Evolutionary conservation across 2,113 vertebrate genomes (phyloP).

Genomic region (Raja brachyura): DNA sequence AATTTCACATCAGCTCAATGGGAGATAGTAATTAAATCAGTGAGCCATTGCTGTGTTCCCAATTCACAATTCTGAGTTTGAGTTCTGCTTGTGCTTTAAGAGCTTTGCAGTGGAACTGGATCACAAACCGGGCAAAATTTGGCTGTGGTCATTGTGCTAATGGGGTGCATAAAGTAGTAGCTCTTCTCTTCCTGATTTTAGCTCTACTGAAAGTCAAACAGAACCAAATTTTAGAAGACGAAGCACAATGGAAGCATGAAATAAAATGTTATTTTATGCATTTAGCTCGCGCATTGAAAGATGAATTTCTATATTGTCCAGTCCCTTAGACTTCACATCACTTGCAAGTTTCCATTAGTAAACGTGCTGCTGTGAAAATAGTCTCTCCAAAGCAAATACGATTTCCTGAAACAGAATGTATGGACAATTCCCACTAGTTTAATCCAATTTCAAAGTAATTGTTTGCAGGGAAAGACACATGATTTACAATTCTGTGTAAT

Average conservation of each 20-base stretch:
- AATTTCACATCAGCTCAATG: background rate
- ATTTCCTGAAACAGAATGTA: background rate
- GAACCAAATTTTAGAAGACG: too few relatives aligned
- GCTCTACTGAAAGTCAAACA: too few relatives aligned
- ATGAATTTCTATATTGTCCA: background rate
- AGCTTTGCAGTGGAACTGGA: background rate
- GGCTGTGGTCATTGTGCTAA: too few relatives aligned
- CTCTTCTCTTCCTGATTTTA: too few relatives aligned
- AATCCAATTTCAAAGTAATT: background rate
- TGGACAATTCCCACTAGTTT: background rate
- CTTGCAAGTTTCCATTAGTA: background rate
- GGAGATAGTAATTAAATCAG: slow-evolving; percentile 2
- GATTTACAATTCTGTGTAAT: background rate
- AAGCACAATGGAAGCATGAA: too few relatives aligned
- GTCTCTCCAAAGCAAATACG: background rate
- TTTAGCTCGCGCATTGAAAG: too few relatives aligned
- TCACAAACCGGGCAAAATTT: background rate
- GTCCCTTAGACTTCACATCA: background rate
- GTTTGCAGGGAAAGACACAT: background rate
- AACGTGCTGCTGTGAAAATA: background rate
- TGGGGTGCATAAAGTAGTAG: too few relatives aligned
- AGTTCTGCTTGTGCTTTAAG: background rate
- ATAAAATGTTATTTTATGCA: too few relatives aligned
- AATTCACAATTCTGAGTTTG: background rate
- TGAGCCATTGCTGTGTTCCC: background rate